Percentiles rank a stretch among this genome's conserved stretches.
Evolutionary conservation across 2,888 invertebrate genomes (phyloP).

Genomic region (Acutogordius australiensis): DNA sequence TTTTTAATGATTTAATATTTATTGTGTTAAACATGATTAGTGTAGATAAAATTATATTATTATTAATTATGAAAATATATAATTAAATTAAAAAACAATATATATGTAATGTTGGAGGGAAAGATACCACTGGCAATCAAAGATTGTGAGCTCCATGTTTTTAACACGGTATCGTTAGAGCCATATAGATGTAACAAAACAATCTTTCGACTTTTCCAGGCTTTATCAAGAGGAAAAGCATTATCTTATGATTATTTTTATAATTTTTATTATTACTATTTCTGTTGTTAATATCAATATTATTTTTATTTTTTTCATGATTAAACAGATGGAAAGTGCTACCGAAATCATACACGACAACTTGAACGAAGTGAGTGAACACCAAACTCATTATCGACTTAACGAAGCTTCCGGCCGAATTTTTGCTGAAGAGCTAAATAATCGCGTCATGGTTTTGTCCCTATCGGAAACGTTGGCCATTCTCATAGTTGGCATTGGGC

Average conservation of each 20-base stretch:
- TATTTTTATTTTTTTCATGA: conserved; percentile 13
- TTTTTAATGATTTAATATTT: no score
- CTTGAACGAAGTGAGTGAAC: conserved; percentile 56
- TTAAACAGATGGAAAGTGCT: conserved; percentile 58
- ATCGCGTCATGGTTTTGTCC: conserved; percentile 73
- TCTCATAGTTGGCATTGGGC: conserved; percentile 51
- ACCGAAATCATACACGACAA: conserved; percentile 62
- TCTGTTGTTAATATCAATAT: not conserved
- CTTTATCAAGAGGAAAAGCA: no score
- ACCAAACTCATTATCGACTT: conserved; percentile 79
- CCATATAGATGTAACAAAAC: not conserved
- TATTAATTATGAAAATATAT: no score
- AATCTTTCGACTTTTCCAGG: no score
- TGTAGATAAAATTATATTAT: no score
- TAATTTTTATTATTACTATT: not conserved
- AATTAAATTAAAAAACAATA: no score
- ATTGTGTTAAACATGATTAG: no score
- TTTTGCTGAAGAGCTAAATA: conserved; percentile 78
- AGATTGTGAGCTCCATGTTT: no score
- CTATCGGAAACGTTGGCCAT: conserved; percentile 55
- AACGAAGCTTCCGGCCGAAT: conserved; percentile 76
- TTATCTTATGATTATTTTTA: not conserved
- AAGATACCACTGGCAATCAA: no score
- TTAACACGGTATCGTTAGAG: not conserved
- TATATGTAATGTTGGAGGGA: no score